Conservation (phyloP, 2,113 vertebrate genomes). For the Embiotoca jacksoni region DNA sequence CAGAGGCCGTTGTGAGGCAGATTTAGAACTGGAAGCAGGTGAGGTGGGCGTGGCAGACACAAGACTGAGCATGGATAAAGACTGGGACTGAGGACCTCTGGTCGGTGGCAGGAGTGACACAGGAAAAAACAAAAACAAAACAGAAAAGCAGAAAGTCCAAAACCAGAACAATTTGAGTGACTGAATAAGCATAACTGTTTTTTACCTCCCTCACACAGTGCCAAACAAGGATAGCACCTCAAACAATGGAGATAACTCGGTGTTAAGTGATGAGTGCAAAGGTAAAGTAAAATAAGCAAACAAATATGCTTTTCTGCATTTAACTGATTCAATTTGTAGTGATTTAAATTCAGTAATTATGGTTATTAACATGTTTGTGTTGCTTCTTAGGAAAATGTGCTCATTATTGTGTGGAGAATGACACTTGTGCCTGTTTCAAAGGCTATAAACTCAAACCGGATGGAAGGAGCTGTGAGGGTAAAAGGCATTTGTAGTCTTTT, state of each 20-base stretch:
- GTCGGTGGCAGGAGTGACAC: too few species aligned
- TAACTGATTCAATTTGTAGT: not conserved
- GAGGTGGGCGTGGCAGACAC: too few species aligned
- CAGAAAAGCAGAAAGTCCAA: too few species aligned
- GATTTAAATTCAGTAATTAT: not conserved
- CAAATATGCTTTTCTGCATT: not conserved
- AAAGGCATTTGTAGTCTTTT: not conserved
- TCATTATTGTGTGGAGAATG: constrained; percentile 90
- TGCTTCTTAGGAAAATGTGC: constrained; percentile 87
- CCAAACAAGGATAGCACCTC: constrained; percentile 17
- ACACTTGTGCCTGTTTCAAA: constrained; percentile 89
- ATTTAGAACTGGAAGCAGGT: too few species aligned
- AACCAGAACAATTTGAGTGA: not conserved
- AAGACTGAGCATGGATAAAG: too few species aligned
- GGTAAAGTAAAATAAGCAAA: constrained; percentile 54
- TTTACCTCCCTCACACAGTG: constrained; percentile 23
- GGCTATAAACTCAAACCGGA: constrained; percentile 93
- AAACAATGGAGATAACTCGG: constrained; percentile 14
- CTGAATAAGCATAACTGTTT: not conserved
- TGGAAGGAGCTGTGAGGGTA: constrained; percentile 93
- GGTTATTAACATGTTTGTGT: constrained; percentile 7
- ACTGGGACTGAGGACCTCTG: too few species aligned
- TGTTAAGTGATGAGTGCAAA: constrained; percentile 62
- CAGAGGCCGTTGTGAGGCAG: too few species aligned
- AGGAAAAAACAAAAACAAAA: too few species aligned